Base-by-base conservation (phyloP, 2,888 invertebrate species). In the Melanostoma scalare region DNA sequence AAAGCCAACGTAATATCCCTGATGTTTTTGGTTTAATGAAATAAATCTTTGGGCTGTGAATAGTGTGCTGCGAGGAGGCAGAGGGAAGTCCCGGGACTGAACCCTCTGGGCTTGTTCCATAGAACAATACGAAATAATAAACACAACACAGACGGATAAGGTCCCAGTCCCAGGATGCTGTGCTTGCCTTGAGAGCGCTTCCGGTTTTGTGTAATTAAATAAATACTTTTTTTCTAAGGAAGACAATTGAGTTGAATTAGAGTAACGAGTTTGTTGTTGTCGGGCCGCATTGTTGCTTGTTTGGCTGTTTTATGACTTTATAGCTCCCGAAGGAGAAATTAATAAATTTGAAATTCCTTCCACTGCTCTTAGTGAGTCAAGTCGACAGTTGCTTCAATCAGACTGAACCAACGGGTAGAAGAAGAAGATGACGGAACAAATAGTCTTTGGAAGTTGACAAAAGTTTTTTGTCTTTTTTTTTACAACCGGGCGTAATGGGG, bases 171-270 rank as follows among this genome's bases (percentile, higher is more conserved):
- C 40, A 74, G 79, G 79, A 74, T 69, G 68, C 56, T 55, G 38
- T 56, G 44, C 35, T 44, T 38, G 2, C 61, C 42, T 48, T 8
- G 46, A 52, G 68, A 65, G 48, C 46, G 65, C 79, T 84, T 84
- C 84, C 79, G 84, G 84, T 75, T 75, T 84, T 71, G 65, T 84
- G 84, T 84, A 84, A 84, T 84, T 84, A 84, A 84, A 79, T 79
- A 74, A 20, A 20, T 20, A 20, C 20, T 71, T 63, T 69, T 61
- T 72, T 58, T 75, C 20, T 20, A 20, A 20, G 20, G 20, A 74
- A 74, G 71, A 71, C 42, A 71, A 71, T 74, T 74, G 65, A 75
- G 74, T 79, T 71, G 79, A 79, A 71, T 79, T 79, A 67, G 74
- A 84, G 69, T 79, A 75, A 79, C 71, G 74, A 78, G 84, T 78